Evolutionary conservation across 2,888 invertebrate genomes (phyloP), one percentile per base, ranked within the genome.

Genomic region (Leucania comma): DNA sequence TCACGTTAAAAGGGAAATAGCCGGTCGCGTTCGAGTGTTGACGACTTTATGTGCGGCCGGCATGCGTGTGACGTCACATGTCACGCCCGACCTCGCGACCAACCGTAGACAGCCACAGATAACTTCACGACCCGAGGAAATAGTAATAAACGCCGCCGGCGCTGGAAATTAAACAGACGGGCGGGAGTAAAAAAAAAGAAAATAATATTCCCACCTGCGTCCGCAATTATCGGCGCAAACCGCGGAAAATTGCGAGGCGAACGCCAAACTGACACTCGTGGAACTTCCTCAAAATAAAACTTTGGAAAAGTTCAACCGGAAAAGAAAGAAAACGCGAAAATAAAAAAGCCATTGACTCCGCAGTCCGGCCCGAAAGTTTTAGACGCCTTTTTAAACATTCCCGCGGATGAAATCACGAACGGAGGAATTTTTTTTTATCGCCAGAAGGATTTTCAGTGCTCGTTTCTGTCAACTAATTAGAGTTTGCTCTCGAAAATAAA

Each of bases 341-440:
- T 94, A 95, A 95, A 95, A 95, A 95, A 94, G 94, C 94, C 93
- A 94, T 95, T 94, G 95, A 95, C 95, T 95, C 92, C 90, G 91
- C 89, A 89, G 92, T 90, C 93, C 93, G 92, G 90, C 88, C 90
- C 90, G 89, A 92, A 94, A 95, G 88, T 94, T 95, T 91, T 88
- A 89, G 92, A 89, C 92, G 92, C 92, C 91, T 93, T 94, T 93
- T 94, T 91, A 90, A 92, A 92, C 92, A 93, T 91, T 89, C 88
- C 91, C 92, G 90, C 89, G 91, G 91, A 91, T 90, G 89, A 88
- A 92, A 92, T 92, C 92, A 88, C 90, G 86, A 86, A 86, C 87
- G 86, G 83, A 83, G 89, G 84, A 84, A 82, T 71, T 88, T 91
- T 92, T 93, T 93, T 91, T 90, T 90, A 90, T 89, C 87, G 91